phyloP scores from a whole-genome alignment of 1,140 invertebrate genomes.

The Cyphomyrmex costatus region DNA sequence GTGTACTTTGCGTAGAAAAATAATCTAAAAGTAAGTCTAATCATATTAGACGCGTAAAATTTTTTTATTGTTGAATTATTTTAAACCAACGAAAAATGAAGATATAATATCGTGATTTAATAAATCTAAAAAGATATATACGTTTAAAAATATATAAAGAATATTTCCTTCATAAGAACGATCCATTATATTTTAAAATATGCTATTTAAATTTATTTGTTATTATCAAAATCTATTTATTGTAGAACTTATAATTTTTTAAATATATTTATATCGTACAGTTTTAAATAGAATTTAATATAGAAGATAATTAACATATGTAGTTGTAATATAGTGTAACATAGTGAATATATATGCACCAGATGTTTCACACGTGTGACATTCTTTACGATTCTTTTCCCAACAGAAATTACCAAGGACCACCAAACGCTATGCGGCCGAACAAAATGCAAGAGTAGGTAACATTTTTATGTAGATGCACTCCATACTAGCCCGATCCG shows the following conservation, averaged over 20 bases:
- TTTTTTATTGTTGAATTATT: background rate
- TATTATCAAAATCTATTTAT: background rate
- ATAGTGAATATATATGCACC: background rate
- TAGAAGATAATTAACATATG: conserved; percentile 8
- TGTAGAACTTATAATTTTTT: background rate
- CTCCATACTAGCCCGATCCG: background rate
- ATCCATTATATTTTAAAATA: background rate
- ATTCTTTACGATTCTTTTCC: conserved; percentile 51
- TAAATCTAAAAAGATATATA: background rate
- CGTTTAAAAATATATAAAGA: background rate
- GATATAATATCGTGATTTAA: background rate
- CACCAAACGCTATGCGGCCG: conserved; percentile 80
- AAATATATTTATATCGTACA: conserved; percentile 10
- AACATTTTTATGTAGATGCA: conserved; percentile 31
- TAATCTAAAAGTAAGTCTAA: background rate
- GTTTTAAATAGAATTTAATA: background rate
- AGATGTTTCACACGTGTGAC: conserved; percentile 3
- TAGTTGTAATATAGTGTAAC: background rate
- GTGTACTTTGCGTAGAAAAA: background rate
- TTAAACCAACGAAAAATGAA: background rate
- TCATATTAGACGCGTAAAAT: background rate
- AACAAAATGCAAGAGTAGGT: conserved; percentile 82
- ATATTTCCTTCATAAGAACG: background rate
- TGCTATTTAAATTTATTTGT: background rate
- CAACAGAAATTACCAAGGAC: conserved; percentile 79